A percentile compares a stretch with the other conserved stretches of the same genome.
These are phyloP conservation scores for Sphaeridia pumilis DNA, from an alignment of 2,888 invertebrate species.

Conservation along the genomic window DNA sequence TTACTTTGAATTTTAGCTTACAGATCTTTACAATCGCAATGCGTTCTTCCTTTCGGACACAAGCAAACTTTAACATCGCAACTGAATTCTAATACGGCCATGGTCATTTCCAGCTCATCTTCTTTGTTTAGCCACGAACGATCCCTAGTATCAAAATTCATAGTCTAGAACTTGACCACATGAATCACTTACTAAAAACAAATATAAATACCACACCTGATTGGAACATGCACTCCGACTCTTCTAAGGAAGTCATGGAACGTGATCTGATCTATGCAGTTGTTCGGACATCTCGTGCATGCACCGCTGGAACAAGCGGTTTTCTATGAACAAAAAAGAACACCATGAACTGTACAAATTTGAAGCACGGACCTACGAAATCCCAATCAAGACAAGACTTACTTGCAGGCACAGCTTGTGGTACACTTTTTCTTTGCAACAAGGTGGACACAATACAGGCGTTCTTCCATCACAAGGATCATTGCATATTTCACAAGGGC, in stretches of 20 bases:
- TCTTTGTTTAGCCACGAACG: neutral
- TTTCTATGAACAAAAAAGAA: neutral
- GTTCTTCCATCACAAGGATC: no score
- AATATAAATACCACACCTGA: neutral
- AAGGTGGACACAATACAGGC: slow-evolving; percentile 61
- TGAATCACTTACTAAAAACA: neutral
- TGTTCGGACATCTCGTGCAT: neutral
- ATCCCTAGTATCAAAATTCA: neutral
- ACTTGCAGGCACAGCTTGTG: slow-evolving; percentile 61
- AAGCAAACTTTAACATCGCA: neutral
- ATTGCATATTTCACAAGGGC: no score
- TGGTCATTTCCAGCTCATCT: neutral
- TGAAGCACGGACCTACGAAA: neutral
- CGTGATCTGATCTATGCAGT: neutral
- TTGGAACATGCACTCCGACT: neutral
- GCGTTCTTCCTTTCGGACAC: neutral
- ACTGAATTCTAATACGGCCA: neutral
- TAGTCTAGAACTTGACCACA: neutral
- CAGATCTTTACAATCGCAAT: neutral
- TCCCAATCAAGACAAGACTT: neutral
- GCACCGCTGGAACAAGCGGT: neutral
- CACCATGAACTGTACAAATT: no score
- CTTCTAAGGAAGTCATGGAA: neutral
- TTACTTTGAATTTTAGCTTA: no score
- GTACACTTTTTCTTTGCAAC: slow-evolving; percentile 66